Percentiles rank a stretch among this genome's conserved stretches.
Conservation (phyloP, 1,140 invertebrate genomes). For the Conopomorpha cramerella region DNA sequence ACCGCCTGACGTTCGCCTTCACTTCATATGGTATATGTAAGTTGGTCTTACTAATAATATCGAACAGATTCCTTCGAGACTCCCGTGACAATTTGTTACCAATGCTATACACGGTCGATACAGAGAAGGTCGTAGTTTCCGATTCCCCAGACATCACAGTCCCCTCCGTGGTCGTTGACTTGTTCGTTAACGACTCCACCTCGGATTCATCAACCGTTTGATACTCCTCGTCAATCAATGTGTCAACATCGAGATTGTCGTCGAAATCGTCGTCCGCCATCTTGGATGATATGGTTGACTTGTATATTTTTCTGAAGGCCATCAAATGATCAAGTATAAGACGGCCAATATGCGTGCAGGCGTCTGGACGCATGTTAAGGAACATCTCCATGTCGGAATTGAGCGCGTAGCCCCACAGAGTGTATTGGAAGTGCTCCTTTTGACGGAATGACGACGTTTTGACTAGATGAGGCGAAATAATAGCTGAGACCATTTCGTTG, state of each 20-base stretch:
- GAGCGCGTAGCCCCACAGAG: slow-evolving; percentile 63
- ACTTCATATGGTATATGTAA: slow-evolving; percentile 46
- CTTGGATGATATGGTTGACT: slow-evolving; percentile 22
- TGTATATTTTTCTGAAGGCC: slow-evolving; percentile 55
- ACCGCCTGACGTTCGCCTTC: slow-evolving; percentile 48
- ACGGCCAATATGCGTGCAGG: slow-evolving; percentile 60
- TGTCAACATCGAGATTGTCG: slow-evolving; percentile 42
- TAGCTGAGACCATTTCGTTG: slow-evolving; percentile 55
- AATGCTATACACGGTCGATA: slow-evolving; percentile 36
- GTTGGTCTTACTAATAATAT: slow-evolving; percentile 46
- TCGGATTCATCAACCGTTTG: slow-evolving; percentile 46
- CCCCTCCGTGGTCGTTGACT: slow-evolving; percentile 8
- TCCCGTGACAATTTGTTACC: slow-evolving; percentile 36
- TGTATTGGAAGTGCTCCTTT: slow-evolving; percentile 58
- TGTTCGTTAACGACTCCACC: slow-evolving; percentile 34
- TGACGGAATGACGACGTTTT: slow-evolving; percentile 50
- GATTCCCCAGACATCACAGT: slow-evolving; percentile 35
- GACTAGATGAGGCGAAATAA: slow-evolving; percentile 51
- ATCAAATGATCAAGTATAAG: slow-evolving; percentile 60
- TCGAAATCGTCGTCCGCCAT: slow-evolving; percentile 33
- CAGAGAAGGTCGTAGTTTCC: slow-evolving; percentile 41
- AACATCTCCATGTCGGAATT: slow-evolving; percentile 62
- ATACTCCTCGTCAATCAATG: slow-evolving; percentile 48
- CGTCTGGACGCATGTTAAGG: slow-evolving; percentile 61
- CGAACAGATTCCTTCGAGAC: slow-evolving; percentile 42